Evolutionary conservation across 2,888 invertebrate species (phyloP).

Genomic region (Troides aeacus): DNA sequence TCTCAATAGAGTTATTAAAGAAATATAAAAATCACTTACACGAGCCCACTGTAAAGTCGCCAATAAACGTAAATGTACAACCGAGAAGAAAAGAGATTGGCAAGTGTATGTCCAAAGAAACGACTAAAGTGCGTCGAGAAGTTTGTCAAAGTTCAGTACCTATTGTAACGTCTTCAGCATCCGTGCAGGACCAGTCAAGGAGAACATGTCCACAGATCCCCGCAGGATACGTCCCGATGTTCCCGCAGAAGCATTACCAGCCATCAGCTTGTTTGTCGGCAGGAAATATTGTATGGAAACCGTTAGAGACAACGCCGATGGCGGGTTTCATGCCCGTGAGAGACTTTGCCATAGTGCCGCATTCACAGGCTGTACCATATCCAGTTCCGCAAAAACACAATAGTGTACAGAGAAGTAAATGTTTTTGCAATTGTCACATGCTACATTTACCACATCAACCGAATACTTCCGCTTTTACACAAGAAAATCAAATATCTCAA

Average conservation of each 20-base stretch:
- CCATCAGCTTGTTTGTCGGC: slow-evolving; percentile 42
- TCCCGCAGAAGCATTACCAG: slow-evolving; percentile 45
- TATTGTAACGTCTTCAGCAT: slow-evolving; percentile 6
- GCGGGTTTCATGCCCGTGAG: slow-evolving; percentile 38
- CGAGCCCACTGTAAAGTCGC: neutral
- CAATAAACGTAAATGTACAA: neutral
- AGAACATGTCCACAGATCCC: slow-evolving; percentile 20
- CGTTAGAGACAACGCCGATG: slow-evolving; percentile 39
- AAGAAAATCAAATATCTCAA: slow-evolving; percentile 35
- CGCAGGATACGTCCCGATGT: slow-evolving; percentile 34
- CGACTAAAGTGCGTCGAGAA: neutral
- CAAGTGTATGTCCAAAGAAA: neutral
- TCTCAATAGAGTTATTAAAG: slow-evolving; percentile 20
- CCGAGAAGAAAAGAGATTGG: slow-evolving; percentile 2
- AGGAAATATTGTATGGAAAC: slow-evolving; percentile 55
- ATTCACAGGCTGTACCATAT: slow-evolving; percentile 7
- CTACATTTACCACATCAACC: slow-evolving; percentile 20
- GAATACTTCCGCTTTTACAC: slow-evolving; percentile 29
- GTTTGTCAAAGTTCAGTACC: neutral
- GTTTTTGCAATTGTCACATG: slow-evolving; percentile 54
- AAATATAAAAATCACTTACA: slow-evolving; percentile 13
- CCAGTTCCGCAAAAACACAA: slow-evolving; percentile 31
- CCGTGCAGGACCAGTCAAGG: slow-evolving; percentile 10
- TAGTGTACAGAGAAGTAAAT: slow-evolving; percentile 36
- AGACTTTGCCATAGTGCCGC: slow-evolving; percentile 5